These are phyloP conservation scores for Bothrops jararaca DNA, from an alignment of 2,113 vertebrate genomes.

Conservation along the genomic window DNA sequence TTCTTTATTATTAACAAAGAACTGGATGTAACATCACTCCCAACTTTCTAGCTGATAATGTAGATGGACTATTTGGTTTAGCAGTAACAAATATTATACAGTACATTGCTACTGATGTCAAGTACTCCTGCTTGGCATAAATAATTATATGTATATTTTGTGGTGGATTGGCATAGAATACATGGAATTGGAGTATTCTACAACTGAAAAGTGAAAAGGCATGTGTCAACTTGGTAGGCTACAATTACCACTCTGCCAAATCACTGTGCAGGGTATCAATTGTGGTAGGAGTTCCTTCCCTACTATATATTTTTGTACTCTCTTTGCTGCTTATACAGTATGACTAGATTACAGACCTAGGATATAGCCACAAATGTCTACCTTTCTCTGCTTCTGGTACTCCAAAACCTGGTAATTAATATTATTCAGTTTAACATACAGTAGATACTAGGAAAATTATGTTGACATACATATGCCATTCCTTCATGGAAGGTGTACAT, in stretches of 20 bases:
- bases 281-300: neutral
- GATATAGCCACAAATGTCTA: neutral
- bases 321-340: neutral
- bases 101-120: conserved; percentile 3
- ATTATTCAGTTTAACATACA: neutral
- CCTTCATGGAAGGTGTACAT: neutral
- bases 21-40: neutral
- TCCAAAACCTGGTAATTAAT: neutral
- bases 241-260: neutral
- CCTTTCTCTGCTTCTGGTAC: neutral
- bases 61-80: neutral
- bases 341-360: neutral
- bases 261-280: neutral
- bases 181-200: neutral
- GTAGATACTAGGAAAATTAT: neutral
- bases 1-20: neutral
- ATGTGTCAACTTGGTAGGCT: neutral
- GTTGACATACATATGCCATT: neutral
- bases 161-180: neutral
- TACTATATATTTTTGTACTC: neutral
- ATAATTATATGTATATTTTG: neutral
- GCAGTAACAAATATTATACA: neutral
- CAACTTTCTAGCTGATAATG: rapidly evolving
- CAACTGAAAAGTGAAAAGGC: neutral
- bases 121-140: neutral